Evolutionary conservation across 2,797 vertebrate species (phyloP), one percentile per base, ranked within the genome.

Genomic region (Cossypha caffra): DNA sequence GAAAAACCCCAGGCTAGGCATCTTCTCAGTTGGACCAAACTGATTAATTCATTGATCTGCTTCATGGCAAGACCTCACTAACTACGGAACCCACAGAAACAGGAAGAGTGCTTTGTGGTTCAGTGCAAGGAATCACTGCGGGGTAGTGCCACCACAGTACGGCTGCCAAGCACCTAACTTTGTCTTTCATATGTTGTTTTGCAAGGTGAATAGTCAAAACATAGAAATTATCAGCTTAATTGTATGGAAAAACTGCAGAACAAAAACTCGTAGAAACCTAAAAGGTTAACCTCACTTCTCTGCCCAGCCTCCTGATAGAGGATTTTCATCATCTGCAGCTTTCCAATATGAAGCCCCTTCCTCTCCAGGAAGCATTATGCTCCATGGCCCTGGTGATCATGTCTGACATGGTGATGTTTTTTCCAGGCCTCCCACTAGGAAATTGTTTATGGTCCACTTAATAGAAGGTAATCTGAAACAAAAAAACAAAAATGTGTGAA

Each of bases 121-220:
- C 33, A 35, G 16, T 1, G 1, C n/a, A 18, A 62, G 45, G 35
- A 81, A 21, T 28, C 57, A 35, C n/a, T 54, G 55, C 0, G 0
- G 73, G n/a, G 37, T 38, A 40, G 23, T 26, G 52, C 54, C 9
- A 2, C 54, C 9, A 2, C 31, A 55, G 33, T 2, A 13, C 8
- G 47, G 63, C 40, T 88, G 59, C 67, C 71, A 66, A 85, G 31
- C 13, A 29, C 35, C 85, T 66, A 50, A 48, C 31, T 55, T 62
- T 37, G 26, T 26, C 29, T 86, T 72, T 89, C 28, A 35, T 10
- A 20, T 16, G 23, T n/a, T 79, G 19, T 33, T 88, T 82, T 69
- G 31, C 40, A 67, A 63, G 72, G 52, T 80, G 55, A 90, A 3
- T 38, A 51, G 13, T 63, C 37, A 59, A 73, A 80, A 40, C 63